Conservation (phyloP, 2,113 vertebrate species). For the Crotalus tigris region DNA sequence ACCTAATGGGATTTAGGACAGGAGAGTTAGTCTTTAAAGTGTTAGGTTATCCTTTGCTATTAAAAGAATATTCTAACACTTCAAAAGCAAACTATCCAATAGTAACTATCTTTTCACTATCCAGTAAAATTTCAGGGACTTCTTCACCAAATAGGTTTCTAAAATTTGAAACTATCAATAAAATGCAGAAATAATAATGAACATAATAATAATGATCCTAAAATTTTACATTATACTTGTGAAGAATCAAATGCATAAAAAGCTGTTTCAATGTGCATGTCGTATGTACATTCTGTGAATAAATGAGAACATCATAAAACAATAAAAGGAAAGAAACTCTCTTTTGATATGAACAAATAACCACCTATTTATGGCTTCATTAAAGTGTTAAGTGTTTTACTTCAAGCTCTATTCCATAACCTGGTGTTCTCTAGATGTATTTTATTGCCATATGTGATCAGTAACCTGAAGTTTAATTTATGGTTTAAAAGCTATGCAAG, state of each 20-base stretch:
- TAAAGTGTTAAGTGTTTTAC: neutral
- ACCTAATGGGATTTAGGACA: neutral
- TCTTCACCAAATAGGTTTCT: neutral
- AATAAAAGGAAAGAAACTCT: neutral
- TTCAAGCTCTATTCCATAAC: neutral
- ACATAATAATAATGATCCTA: neutral
- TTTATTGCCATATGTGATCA: neutral
- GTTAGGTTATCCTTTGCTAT: neutral
- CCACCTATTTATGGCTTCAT: neutral
- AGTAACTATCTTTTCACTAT: neutral
- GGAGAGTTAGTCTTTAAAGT: neutral
- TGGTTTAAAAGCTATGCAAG: neutral
- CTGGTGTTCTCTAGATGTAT: neutral
- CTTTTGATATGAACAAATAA: neutral
- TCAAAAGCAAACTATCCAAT: neutral
- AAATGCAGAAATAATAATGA: neutral
- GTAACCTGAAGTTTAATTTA: neutral
- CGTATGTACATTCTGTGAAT: neutral
- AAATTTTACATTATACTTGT: neutral
- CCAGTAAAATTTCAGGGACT: neutral
- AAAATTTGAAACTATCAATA: neutral
- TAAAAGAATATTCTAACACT: neutral
- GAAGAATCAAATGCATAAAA: neutral
- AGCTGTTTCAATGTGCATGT: neutral
- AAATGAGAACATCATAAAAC: neutral